Evolutionary conservation across 2,113 vertebrate genomes (phyloP), one percentile per base, ranked within the genome.

Genomic region (Eleginops maclovinus): DNA sequence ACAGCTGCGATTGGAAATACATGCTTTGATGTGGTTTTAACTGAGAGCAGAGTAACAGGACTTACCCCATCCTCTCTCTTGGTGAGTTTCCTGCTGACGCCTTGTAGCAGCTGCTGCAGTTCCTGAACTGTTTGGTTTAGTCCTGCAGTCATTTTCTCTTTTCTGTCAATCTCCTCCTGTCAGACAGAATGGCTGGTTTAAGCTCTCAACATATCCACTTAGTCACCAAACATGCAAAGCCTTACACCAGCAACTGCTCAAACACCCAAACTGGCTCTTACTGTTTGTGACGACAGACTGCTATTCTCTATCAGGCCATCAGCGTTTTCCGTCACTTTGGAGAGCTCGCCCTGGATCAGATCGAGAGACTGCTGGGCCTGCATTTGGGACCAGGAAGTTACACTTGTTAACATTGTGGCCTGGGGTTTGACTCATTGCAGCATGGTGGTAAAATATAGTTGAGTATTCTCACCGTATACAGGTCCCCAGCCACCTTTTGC

Each of bases 351-450:
- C 90, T 98, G 97, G 47, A 99, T 97, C 85, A 95, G 93, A 81
- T 97, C 96, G 88, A 99, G 88, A 74, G 96, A 98, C 89, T 97
- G 96, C 89, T 99, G 97, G 56, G 97, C 98, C 98, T 99, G 81
- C 1, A 85, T 51, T 17, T 17, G 17, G 47, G 15, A 21, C 14
- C 50, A 76, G 3, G 74, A 22, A 41, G n/a, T 44, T 62, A 17
- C 1, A 21, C 22, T 60, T n/a, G 51, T 82, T 77, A 77, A 19
- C 31, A 60, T 12, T 8, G 4, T 26, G 26, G 5, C 7, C 21
- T 43, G 6, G 2, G 59, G 44, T 14, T 58, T 14, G 6, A 51
- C 3, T 3, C 31, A 16, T 4, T 77, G 24, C 36, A 63, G 36
- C 26, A 43, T 6, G 1, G 3, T 14, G 9, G 44, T 59, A 2